Conservation (phyloP, 1,140 invertebrate genomes). For the Scaptomyza graminum region DNA sequence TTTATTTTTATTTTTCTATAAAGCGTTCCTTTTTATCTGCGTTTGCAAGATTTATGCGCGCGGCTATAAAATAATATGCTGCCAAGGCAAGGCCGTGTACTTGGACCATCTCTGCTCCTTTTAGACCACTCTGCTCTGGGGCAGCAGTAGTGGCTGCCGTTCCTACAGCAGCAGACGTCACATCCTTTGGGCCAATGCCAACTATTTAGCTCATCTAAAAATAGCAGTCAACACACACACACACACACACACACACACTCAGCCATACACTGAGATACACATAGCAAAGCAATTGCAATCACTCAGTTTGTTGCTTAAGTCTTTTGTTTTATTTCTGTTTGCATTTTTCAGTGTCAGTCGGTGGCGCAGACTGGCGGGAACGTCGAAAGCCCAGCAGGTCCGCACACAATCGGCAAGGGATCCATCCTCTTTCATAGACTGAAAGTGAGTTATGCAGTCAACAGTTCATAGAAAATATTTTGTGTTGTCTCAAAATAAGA, state of each 20-base stretch:
- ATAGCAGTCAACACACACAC: constrained; percentile 47
- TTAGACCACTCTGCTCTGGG: constrained; percentile 29
- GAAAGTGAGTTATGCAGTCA: constrained; percentile 79
- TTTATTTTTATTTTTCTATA: constrained; percentile 75
- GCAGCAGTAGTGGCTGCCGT: constrained; percentile 7
- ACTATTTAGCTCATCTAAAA: constrained; percentile 78
- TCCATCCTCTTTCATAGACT: constrained; percentile 29
- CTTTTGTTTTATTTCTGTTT: constrained; percentile 83
- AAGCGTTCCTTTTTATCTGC: constrained; percentile 81
- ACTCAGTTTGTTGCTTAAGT: constrained; percentile 82
- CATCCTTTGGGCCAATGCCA: constrained; percentile 78
- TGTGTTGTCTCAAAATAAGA: constrained; percentile 31
- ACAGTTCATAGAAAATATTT: constrained; percentile 76
- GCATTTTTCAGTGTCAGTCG: constrained; percentile 79
- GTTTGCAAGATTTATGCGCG: constrained; percentile 82
- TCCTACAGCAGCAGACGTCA: constrained; percentile 23
- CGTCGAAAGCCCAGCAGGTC: constrained; percentile 20
- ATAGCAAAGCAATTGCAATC: constrained; percentile 77
- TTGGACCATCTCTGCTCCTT: constrained; percentile 33
- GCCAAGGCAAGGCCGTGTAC: constrained; percentile 63
- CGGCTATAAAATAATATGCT: constrained; percentile 82
- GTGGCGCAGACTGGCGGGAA: constrained; percentile 17
- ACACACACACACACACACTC: constrained; percentile 19
- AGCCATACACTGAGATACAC: constrained; percentile 36
- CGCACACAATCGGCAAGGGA: constrained; percentile 65